A percentile compares a stretch with the other conserved stretches of the same genome.
phyloP scores from a whole-genome alignment of 2,113 vertebrate species.

The Alethe castanea region DNA sequence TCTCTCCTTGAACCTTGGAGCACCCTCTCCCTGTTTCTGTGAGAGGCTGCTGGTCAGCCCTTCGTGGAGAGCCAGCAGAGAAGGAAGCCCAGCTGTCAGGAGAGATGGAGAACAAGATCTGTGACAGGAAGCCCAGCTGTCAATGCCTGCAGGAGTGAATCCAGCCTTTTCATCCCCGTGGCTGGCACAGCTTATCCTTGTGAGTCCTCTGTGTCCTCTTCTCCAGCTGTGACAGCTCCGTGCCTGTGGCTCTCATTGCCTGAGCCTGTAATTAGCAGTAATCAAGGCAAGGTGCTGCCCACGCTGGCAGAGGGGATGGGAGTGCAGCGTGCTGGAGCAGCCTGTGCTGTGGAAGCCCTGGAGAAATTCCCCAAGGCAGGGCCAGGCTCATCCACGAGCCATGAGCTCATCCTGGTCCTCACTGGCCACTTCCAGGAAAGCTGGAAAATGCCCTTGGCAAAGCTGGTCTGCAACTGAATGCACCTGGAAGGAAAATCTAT shows the following conservation, averaged over 20 bases:
- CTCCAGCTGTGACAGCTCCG: not conserved
- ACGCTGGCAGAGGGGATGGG: not conserved
- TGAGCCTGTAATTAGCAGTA: not conserved
- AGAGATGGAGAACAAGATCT: not conserved
- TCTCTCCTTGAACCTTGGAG: too few relatives aligned
- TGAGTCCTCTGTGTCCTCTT: not conserved
- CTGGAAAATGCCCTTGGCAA: not conserved
- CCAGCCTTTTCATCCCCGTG: not conserved
- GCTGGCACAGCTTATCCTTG: not conserved
- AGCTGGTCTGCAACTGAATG: not conserved
- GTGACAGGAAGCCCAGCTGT: rapidly evolving
- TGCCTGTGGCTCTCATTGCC: not conserved
- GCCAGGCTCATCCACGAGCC: rapidly evolving
- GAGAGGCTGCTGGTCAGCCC: not conserved
- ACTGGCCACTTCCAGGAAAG: not conserved
- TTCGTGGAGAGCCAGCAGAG: not conserved
- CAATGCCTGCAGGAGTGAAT: not conserved
- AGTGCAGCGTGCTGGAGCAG: not conserved
- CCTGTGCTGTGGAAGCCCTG: not conserved
- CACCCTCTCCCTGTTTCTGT: not conserved
- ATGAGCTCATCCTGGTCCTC: rapidly evolving
- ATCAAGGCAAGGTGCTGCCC: not conserved
- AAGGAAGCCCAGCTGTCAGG: not conserved
- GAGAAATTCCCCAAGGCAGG: rapidly evolving
- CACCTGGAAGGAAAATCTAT: not conserved